phyloP scores from a whole-genome alignment of 2,113 vertebrate species.

The Callocephalon fimbriatum region DNA sequence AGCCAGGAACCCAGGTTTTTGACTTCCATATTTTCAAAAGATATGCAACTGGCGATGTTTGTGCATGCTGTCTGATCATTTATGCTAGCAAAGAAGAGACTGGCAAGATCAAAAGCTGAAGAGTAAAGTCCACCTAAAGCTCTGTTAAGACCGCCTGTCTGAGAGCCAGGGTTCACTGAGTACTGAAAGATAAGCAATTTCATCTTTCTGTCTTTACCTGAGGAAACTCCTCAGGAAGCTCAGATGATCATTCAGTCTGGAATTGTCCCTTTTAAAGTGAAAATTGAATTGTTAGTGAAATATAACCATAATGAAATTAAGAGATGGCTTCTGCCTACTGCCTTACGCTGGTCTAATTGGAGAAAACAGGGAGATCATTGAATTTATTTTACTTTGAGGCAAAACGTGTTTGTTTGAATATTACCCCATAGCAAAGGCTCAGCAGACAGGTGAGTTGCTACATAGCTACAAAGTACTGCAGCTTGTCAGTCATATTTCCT shows the following conservation, averaged over 20 bases:
- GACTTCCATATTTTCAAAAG: constrained; percentile 10
- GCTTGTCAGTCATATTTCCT: neutral
- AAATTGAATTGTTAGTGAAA: constrained; percentile 3
- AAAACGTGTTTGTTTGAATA: neutral
- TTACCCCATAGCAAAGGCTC: neutral
- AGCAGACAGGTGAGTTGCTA: neutral
- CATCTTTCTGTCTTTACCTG: neutral
- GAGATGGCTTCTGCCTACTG: neutral
- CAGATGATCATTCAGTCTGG: neutral
- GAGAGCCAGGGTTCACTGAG: neutral
- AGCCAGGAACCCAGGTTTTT: neutral
- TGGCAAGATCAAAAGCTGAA: constrained; percentile 45
- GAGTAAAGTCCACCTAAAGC: constrained; percentile 45
- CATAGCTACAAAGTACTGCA: neutral
- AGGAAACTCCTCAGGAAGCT: constrained; percentile 7
- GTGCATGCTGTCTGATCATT: constrained; percentile 58
- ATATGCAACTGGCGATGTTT: constrained; percentile 22
- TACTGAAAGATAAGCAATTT: constrained; percentile 14
- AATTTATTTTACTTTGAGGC: neutral
- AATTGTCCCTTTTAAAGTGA: neutral
- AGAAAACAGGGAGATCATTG: neutral
- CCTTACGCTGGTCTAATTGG: neutral
- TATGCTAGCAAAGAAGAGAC: constrained; percentile 26
- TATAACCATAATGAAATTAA: neutral
- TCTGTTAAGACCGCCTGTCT: neutral